Evolutionary conservation across 2,113 vertebrate species (phyloP), one percentile per base, ranked within the genome.

Genomic region (Spilogale gracilis): DNA sequence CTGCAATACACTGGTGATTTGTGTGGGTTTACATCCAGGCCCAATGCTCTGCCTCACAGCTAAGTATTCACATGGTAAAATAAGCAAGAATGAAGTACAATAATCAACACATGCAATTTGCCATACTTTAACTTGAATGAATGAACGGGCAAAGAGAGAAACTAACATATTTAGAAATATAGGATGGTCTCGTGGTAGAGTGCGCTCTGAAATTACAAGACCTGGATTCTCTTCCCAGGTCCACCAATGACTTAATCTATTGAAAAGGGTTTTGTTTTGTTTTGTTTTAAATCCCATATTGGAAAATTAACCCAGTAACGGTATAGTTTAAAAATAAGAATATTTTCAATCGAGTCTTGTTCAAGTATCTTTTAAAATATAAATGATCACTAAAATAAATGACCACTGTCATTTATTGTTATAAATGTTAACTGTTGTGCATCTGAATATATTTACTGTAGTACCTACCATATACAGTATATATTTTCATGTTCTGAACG

Each of bases 51-150:
- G 56, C 48, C 63, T 71, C 69, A 14, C 25, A 45, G 54, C 38
- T 58, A 52, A 88, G 89, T 82, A 81, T 60, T 45, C 43, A 6
- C 58, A 30, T 91, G 81, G 84, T 61, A 90, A 90, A 71, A 96
- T 13, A 27, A 60, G 94, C 80, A 78, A 69, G 13, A 90, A 94
- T 23, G 79, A 94, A 73, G 27, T 5, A 9, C 79, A 43, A 20
- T 83, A 78, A 93, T 89, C 79, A 76, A 60, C 79, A 94, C 67
- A 81, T 43, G 73, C 17, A 38, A 52, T 6, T 23, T 94, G 96
- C 58, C 79, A 76, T 69, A 80, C 84, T 96, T 96, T 94, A 96
- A 94, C 63, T 16, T 89, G 71, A 95, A 92, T 94, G 89, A 96
- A 94, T 92, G 94, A 89, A 52, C n/a, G n/a, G 23, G 38, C 50